A percentile compares a stretch with the other conserved stretches of the same genome.
Evolutionary conservation across 1,140 invertebrate genomes (phyloP).

Genomic region (Dysdera silvatica): DNA sequence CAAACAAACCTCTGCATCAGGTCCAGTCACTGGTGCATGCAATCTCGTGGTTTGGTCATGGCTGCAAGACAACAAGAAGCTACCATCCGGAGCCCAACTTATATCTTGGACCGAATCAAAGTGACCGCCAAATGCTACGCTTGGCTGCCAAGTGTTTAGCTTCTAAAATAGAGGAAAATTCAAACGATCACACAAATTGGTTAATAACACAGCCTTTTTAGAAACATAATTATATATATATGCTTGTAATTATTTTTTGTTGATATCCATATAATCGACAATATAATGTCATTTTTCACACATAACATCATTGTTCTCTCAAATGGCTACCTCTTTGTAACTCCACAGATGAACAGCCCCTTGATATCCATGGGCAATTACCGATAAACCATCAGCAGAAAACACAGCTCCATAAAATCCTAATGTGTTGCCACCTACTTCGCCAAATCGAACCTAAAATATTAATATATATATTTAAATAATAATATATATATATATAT

Average conservation of each 20-base stretch:
- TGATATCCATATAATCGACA: too few relatives aligned
- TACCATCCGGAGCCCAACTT: conserved; percentile 71
- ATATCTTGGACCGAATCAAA: conserved; percentile 74
- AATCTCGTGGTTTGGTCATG: conserved; percentile 83
- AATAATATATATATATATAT: background rate
- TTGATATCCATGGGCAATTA: conserved; percentile 80
- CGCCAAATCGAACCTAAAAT: conserved; percentile 57
- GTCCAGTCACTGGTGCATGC: conserved; percentile 67
- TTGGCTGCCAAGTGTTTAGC: conserved; percentile 57
- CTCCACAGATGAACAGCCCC: conserved; percentile 92
- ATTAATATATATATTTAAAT: background rate
- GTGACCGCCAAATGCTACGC: conserved; percentile 71
- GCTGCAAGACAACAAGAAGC: conserved; percentile 62
- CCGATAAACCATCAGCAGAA: conserved; percentile 56
- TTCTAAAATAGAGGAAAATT: background rate
- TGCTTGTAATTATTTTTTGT: too few relatives aligned
- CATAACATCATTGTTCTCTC: too few relatives aligned
- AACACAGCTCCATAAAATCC: conserved; percentile 87
- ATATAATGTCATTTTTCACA: too few relatives aligned
- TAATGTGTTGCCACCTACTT: conserved; percentile 85
- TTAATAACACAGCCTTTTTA: background rate
- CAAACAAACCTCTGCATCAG: conserved; percentile 25
- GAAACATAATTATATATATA: background rate
- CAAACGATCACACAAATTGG: background rate
- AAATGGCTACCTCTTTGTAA: conserved; percentile 43